Conservation (phyloP, 1,140 invertebrate species). For the Zaprionus nigranus region DNA sequence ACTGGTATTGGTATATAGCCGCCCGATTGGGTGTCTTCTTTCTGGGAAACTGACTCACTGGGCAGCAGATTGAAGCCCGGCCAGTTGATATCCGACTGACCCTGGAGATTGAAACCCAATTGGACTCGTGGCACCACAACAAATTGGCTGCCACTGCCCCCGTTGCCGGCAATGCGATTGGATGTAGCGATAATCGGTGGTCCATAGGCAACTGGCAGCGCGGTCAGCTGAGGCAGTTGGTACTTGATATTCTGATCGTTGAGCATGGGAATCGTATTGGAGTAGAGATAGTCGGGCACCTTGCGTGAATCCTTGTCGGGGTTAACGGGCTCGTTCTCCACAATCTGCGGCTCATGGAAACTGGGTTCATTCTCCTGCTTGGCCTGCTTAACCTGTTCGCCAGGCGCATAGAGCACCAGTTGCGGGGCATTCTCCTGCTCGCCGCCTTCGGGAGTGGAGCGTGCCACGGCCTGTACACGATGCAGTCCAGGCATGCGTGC, state of each 20-base stretch:
- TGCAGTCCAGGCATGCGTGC: conserved; percentile 37
- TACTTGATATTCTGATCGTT: conserved; percentile 74
- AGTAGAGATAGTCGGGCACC: conserved; percentile 75
- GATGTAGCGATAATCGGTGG: conserved; percentile 33
- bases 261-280: conserved; percentile 73
- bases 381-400: conserved; percentile 27
- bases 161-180: neutral
- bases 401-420: conserved; percentile 50
- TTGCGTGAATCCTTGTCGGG: conserved; percentile 69
- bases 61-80: conserved; percentile 28
- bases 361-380: conserved; percentile 34
- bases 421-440: conserved; percentile 42
- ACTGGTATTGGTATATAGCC: conserved; percentile 61
- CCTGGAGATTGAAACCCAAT: conserved; percentile 66
- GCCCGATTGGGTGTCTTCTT: conserved; percentile 47
- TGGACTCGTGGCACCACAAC: conserved; percentile 62
- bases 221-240: conserved; percentile 61
- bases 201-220: conserved; percentile 59
- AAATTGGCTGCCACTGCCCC: conserved; percentile 14
- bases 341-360: conserved; percentile 65
- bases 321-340: conserved; percentile 27
- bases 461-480: conserved; percentile 30
- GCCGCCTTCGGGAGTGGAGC: conserved; percentile 9
- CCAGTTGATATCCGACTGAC: conserved; percentile 54
- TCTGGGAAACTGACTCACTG: conserved; percentile 29